phyloP scores from a whole-genome alignment of 2,113 vertebrate genomes.

The Heteronetta atricapilla region DNA sequence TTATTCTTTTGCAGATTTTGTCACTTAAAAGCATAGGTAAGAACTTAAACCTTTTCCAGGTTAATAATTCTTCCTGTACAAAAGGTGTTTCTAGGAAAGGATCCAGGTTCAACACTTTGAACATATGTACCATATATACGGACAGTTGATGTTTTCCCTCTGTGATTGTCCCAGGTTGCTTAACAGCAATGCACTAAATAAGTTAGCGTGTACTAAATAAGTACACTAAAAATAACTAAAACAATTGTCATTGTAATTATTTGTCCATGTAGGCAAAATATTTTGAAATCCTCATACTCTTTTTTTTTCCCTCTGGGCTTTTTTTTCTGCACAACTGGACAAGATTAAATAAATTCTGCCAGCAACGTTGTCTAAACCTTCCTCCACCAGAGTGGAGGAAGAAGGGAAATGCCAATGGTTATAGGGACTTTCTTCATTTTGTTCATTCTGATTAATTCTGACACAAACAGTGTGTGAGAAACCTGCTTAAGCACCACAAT shows the following conservation, averaged over 20 bases:
- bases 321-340: not conserved
- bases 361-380: not conserved
- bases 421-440: not conserved
- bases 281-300: not conserved
- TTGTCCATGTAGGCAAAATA: not conserved
- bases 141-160: not conserved
- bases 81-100: not conserved
- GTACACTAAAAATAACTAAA: not conserved
- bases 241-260: not conserved
- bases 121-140: fast-evolving
- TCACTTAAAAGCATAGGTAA: not conserved
- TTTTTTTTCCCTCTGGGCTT: not conserved
- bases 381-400: not conserved
- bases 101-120: not conserved
- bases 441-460: not conserved
- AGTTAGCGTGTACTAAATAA: not conserved
- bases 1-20: not conserved
- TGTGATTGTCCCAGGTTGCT: not conserved
- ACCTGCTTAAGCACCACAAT: not conserved
- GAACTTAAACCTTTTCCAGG: not conserved
- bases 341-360: not conserved
- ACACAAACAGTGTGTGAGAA: not conserved
- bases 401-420: not conserved
- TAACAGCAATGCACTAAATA: not conserved
- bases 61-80: not conserved